These are phyloP conservation scores for Drosophila ercepeae DNA, from an alignment of 1,140 invertebrate genomes.

Conservation along the genomic window DNA sequence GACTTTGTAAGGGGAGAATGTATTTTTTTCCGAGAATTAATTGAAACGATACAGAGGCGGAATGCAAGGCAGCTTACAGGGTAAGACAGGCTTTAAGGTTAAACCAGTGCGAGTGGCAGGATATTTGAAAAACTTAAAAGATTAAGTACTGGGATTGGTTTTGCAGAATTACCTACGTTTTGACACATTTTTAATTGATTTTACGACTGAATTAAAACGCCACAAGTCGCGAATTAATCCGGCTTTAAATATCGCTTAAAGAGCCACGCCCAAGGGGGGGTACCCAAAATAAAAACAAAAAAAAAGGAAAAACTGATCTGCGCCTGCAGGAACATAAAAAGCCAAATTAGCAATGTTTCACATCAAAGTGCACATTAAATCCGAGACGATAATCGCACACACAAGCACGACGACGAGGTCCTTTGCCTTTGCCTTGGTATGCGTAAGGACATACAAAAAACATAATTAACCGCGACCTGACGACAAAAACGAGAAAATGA, in stretches of 20 bases:
- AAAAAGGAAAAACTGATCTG: background rate
- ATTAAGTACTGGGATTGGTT: background rate
- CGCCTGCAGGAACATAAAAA: constrained; percentile 53
- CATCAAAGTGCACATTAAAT: constrained; percentile 80
- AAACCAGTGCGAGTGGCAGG: background rate
- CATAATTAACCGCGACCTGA: constrained; percentile 78
- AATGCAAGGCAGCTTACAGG: background rate
- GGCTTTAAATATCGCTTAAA: constrained; percentile 41
- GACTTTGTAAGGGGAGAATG: constrained; percentile 27
- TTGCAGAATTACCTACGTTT: background rate
- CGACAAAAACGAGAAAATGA: constrained; percentile 29
- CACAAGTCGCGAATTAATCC: constrained; percentile 34
- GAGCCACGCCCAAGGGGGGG: background rate
- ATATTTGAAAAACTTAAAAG: constrained; percentile 16
- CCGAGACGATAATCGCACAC: constrained; percentile 73
- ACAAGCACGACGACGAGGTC: constrained; percentile 23
- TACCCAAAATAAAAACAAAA: background rate
- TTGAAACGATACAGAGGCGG: constrained; percentile 17
- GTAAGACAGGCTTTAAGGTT: constrained; percentile 2
- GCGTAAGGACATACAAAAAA: constrained; percentile 69
- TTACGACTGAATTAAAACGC: constrained; percentile 36
- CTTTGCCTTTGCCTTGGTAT: constrained; percentile 42
- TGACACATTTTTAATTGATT: constrained; percentile 47
- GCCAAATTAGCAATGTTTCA: constrained; percentile 78
- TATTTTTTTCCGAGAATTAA: constrained; percentile 25